A percentile compares a stretch with the other conserved stretches of the same genome.
Conservation (phyloP, 2,888 invertebrate species). For the Cataglyphis rosenhaueri region DNA sequence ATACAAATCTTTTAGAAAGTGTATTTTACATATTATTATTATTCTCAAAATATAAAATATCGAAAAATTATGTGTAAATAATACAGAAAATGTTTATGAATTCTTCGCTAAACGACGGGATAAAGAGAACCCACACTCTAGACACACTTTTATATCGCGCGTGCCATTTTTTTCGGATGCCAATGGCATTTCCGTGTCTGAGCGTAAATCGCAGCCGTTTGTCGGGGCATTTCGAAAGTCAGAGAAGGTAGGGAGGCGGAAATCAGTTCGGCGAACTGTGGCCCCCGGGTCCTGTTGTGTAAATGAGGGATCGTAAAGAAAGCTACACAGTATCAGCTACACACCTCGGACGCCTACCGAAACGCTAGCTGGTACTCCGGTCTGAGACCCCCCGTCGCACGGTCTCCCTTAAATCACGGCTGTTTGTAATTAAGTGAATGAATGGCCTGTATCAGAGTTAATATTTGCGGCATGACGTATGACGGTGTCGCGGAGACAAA, state of each 20-base stretch:
- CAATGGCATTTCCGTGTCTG: constrained; percentile 37
- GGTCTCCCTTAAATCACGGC: constrained; percentile 85
- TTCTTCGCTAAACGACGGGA: not conserved
- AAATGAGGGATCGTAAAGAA: constrained; percentile 83
- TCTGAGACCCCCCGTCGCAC: constrained; percentile 80
- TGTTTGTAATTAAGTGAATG: constrained; percentile 86
- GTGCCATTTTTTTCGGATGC: constrained; percentile 3
- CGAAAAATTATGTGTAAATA: not conserved
- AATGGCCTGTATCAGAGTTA: constrained; percentile 86
- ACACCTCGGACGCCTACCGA: constrained; percentile 80
- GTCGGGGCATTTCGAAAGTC: not conserved
- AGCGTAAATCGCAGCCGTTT: constrained; percentile 35
- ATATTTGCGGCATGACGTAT: constrained; percentile 85
- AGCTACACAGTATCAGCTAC: constrained; percentile 77
- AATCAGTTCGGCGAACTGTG: constrained; percentile 74
- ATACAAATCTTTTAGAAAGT: not conserved
- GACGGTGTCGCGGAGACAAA: constrained; percentile 85
- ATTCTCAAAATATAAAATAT: not conserved
- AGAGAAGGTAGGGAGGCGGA: constrained; percentile 19
- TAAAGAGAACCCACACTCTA: not conserved
- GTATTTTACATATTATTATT: not conserved
- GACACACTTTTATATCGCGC: not conserved
- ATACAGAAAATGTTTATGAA: not conserved
- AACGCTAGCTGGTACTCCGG: constrained; percentile 67
- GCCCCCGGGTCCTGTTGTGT: constrained; percentile 79